Evolutionary conservation across 1,140 invertebrate genomes (phyloP), one percentile per base, ranked within the genome.

Genomic region (Condylostylus longicornis): DNA sequence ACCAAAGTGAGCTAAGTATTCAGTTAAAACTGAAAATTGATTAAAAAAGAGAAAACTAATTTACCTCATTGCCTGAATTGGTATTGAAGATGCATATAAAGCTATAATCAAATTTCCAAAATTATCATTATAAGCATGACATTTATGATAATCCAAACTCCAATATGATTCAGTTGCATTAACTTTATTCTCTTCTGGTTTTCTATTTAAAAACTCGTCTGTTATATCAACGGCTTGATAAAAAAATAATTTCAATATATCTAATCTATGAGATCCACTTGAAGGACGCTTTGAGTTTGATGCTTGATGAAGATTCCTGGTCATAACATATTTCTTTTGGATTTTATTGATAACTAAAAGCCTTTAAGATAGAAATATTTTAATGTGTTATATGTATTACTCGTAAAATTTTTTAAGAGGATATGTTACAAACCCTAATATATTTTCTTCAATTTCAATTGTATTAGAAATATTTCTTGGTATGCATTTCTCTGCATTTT

Each of bases 101-200:
- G 74, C 70, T 47, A 77, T 80, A 36, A 79, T 66, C 42, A 82
- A 62, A 41, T 76, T 64, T 47, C 73, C 62, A 12, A 63, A 64
- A 15, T 68, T 61, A 52, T 69, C 10, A 7, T 17, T 69, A 8
- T 75, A 50, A 10, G 72, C 77, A 47, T 85, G 80, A 50, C 82
- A 83, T 62, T 88, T 88, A 53, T 87, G 78, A 54, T 82, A 82
- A 53, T 85, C 80, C 0, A 79, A 82, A 50, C 77, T 77, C 71
- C 81, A 78, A 56, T 84, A 86, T 4, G 78, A 77, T 63, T 86
- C 82, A 21, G 28, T 9, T 25, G 7, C 61, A 47, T 46, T 63
- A 62, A n/a, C 55, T 66, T 43, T 50, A 35, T 19, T 25, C 23
- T 25, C 23, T 7, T 25, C 23, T 7, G 23, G 23, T 7, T 25